Conservation (phyloP, 2,113 vertebrate genomes). For the Panthera leo region DNA sequence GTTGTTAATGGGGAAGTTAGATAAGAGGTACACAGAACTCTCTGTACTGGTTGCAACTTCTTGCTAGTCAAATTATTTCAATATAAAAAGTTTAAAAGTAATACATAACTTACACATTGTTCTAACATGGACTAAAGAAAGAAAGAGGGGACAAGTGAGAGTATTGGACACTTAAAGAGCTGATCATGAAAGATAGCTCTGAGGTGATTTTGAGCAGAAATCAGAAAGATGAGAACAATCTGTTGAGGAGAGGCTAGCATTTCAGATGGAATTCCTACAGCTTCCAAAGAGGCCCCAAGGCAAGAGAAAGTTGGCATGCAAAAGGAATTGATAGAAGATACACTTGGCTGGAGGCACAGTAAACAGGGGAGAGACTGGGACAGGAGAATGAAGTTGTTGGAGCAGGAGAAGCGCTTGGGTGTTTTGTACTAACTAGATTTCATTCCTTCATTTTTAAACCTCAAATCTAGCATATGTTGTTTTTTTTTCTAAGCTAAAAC, state of each 20-base stretch:
- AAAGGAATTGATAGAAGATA: background rate
- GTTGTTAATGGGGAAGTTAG: background rate
- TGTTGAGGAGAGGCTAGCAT: background rate
- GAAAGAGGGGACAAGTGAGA: background rate
- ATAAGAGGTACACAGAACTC: background rate
- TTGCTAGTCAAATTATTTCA: background rate
- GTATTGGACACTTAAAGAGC: background rate
- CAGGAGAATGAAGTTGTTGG: background rate
- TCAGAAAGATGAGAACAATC: background rate
- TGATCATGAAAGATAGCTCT: background rate
- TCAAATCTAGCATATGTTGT: background rate
- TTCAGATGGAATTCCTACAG: background rate
- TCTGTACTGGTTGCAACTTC: background rate
- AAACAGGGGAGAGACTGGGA: background rate
- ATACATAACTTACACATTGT: background rate
- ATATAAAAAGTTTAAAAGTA: background rate
- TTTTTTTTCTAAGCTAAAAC: background rate
- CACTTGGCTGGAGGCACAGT: background rate
- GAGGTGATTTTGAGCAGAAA: background rate
- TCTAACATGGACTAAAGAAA: background rate
- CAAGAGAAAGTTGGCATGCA: background rate
- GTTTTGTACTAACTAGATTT: background rate
- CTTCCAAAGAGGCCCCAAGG: background rate
- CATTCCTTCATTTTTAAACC: background rate
- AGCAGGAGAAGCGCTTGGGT: background rate